phyloP scores from a whole-genome alignment of 37 sponge, comb jelly and placozoan species.

The Aphrocallistes beatrix region DNA sequence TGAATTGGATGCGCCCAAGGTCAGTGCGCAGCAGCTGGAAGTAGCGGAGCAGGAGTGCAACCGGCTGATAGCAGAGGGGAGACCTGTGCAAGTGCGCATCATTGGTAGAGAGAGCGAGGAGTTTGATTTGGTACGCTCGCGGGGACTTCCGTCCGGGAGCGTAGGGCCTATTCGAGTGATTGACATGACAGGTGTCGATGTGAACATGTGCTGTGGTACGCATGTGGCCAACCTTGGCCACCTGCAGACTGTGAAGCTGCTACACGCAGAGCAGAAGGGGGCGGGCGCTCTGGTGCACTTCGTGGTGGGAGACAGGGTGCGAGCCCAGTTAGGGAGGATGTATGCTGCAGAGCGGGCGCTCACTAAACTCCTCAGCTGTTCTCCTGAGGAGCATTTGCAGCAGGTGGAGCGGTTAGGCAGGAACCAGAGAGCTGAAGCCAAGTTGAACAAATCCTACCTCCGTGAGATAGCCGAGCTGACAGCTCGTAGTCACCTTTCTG shows the following conservation, averaged over 20 bases:
- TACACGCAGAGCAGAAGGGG: constrained; percentile 65
- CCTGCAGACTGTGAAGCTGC: constrained; percentile 68
- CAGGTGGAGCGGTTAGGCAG: constrained; percentile 42
- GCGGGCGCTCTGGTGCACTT: constrained; percentile 63
- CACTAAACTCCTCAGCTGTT: constrained; percentile 68
- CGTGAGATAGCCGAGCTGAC: constrained; percentile 64
- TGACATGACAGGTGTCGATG: constrained; percentile 82
- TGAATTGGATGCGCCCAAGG: constrained; percentile 37
- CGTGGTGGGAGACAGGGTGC: constrained; percentile 69
- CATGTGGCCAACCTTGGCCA: constrained; percentile 74
- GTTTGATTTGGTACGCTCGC: constrained; percentile 46
- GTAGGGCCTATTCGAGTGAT: constrained; percentile 79
- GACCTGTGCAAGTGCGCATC: constrained; percentile 52
- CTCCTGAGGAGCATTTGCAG: constrained; percentile 49
- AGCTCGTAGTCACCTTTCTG: constrained; percentile 32
- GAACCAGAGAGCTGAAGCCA: constrained; percentile 23
- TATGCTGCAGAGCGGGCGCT: constrained; percentile 45
- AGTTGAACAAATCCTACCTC: constrained; percentile 24
- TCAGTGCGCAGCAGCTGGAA: constrained; percentile 39
- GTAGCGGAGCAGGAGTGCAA: constrained; percentile 52
- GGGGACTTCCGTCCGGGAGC: constrained; percentile 89
- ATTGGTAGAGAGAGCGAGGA: constrained; percentile 34
- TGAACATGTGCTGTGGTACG: constrained; percentile 98
- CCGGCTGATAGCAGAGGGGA: constrained; percentile 28
- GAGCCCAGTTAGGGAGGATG: constrained; percentile 27